phyloP scores from a whole-genome alignment of 2,888 invertebrate genomes.

The Drosophila affinis region DNA sequence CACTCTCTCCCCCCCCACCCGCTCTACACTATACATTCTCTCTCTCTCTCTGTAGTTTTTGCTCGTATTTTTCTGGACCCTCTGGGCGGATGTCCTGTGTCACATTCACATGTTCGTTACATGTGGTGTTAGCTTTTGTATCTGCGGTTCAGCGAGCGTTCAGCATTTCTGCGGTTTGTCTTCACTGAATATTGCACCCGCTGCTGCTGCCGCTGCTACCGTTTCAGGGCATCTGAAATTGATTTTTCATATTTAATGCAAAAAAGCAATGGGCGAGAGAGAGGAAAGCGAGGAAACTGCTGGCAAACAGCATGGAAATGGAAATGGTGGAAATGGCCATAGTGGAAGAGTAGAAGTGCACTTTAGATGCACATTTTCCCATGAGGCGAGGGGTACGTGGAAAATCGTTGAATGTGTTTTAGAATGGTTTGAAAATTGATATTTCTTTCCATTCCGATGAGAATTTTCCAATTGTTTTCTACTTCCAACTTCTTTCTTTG shows the following conservation, averaged over 20 bases:
- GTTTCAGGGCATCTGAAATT: slow-evolving; percentile 54
- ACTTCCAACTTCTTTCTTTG: background rate
- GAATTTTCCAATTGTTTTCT: background rate
- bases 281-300: background rate
- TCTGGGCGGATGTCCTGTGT: slow-evolving; percentile 6
- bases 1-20: too few relatives aligned
- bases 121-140: slow-evolving; percentile 20
- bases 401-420: background rate
- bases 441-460: too few relatives aligned
- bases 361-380: background rate
- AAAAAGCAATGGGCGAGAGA: slow-evolving; percentile 3
- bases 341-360: background rate
- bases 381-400: background rate
- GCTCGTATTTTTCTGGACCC: slow-evolving; percentile 11
- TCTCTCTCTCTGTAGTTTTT: background rate
- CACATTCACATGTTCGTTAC: slow-evolving; percentile 12
- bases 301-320: background rate
- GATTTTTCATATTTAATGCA: slow-evolving; percentile 70
- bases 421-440: background rate
- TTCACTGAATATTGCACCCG: background rate
- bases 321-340: background rate
- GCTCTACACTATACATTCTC: too few relatives aligned
- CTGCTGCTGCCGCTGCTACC: slow-evolving; percentile 24
- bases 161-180: slow-evolving; percentile 53
- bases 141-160: slow-evolving; percentile 38